Evolutionary conservation across 2,888 invertebrate genomes (phyloP), one percentile per base, ranked within the genome.

Genomic region (Dione juno): DNA sequence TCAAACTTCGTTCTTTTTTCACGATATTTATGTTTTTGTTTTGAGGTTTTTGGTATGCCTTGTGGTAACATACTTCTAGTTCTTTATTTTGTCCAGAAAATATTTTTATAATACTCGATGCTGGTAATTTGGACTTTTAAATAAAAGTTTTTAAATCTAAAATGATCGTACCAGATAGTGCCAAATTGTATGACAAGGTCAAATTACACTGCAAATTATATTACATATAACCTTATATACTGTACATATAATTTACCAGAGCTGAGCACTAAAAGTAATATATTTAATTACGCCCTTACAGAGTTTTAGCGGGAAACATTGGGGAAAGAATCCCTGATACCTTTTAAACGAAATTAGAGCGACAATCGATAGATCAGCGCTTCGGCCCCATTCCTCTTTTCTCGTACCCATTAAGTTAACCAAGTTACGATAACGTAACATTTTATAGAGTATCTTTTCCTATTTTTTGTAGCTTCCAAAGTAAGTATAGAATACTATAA

Each of bases 381-480:
- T 35, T 45, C 65, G 69, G 66, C 77, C 70, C 54, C 73, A 74
- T 77, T 58, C 73, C 74, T 75, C 72, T 75, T 69, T 59, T 67
- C 57, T 73, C 72, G 75, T 75, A 68, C 69, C 75, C 71, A 70
- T 73, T 73, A 73, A 75, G 16, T 65, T 70, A 74, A 76, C 71
- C 75, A 69, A 76, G 73, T 67, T 72, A 77, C 75, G 75, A 76
- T 77, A 77, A 72, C 67, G 59, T 63, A 68, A 70, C 74, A 48
- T 72, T 74, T 72, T 72, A 74, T 70, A 59, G 72, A 63, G 61
- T 67, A 72, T 74, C 70, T 70, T 70, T 74, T 67, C 59, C 45
- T 69, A 61, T 59, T 72, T 69, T 40, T 43, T 8, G 21, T 64
- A 41, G 35, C 48, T 54, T 61, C 21, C 53, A 54, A 53, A 61